Conservation (phyloP, 2,888 invertebrate species). For the Plagodis pulveraria region DNA sequence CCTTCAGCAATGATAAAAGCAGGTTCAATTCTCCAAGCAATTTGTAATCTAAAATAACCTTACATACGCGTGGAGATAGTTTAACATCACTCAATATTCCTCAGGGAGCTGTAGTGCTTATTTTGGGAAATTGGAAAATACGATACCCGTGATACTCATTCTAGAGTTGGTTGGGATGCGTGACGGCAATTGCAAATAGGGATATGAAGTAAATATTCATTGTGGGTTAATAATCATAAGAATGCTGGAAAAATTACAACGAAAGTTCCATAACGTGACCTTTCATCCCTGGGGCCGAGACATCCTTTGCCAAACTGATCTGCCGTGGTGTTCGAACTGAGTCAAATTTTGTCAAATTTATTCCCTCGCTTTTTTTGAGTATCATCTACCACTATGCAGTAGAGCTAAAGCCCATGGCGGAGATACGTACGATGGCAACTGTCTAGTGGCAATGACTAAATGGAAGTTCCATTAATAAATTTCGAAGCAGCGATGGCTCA, state of each 20-base stretch:
- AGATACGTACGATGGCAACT: too few species aligned
- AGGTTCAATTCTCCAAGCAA: constrained; percentile 39
- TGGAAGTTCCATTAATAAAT: too few species aligned
- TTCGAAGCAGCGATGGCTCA: too few species aligned
- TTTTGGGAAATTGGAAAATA: constrained; percentile 33
- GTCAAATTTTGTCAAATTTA: too few species aligned
- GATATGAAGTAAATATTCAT: constrained; percentile 9
- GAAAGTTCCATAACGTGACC: too few species aligned
- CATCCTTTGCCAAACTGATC: too few species aligned
- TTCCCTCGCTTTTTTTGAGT: too few species aligned
- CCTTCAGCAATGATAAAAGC: constrained; percentile 36
- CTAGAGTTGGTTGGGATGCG: constrained; percentile 7
- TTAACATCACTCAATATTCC: constrained; percentile 38
- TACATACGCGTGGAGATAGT: constrained; percentile 32
- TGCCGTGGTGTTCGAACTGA: too few species aligned
- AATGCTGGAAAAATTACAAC: not conserved
- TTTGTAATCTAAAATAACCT: constrained; percentile 40
- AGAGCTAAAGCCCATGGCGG: too few species aligned
- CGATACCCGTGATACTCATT: constrained; percentile 23
- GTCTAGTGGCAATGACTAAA: too few species aligned
- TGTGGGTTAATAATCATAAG: constrained; percentile 13
- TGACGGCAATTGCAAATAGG: constrained; percentile 21
- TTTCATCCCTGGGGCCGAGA: too few species aligned
- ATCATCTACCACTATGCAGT: too few species aligned
- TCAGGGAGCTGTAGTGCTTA: constrained; percentile 30